phyloP scores from a whole-genome alignment of 2,888 invertebrate genomes.

The Aphidoletes aphidimyza region DNA sequence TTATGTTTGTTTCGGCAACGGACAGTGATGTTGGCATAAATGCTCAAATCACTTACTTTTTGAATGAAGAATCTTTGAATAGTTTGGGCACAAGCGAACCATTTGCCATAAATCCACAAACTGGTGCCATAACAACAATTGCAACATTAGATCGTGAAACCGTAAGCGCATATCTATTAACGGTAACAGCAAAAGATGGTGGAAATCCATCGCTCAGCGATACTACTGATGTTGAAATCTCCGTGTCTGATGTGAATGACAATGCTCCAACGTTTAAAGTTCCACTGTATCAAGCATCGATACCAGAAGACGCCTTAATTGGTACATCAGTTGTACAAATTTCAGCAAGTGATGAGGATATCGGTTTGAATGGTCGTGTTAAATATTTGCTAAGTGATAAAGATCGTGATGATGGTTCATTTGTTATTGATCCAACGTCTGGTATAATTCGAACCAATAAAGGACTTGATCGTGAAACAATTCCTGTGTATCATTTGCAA shows the following conservation, averaged over 20 bases:
- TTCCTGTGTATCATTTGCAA: slow-evolving; percentile 83
- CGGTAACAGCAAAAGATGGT: slow-evolving; percentile 92
- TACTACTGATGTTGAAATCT: slow-evolving; percentile 95
- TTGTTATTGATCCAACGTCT: slow-evolving; percentile 90
- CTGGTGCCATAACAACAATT: slow-evolving; percentile 92
- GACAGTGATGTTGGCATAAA: slow-evolving; percentile 96
- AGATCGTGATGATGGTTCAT: slow-evolving; percentile 86
- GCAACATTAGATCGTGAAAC: slow-evolving; percentile 87
- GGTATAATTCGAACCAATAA: slow-evolving; percentile 92
- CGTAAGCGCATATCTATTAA: slow-evolving; percentile 82
- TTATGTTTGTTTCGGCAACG: slow-evolving; percentile 89
- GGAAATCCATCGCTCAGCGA: slow-evolving; percentile 89
- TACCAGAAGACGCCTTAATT: slow-evolving; percentile 88
- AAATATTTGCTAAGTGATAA: slow-evolving; percentile 80
- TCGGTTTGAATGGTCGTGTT: slow-evolving; percentile 87
- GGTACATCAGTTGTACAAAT: slow-evolving; percentile 82
- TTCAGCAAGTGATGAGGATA: slow-evolving; percentile 85
- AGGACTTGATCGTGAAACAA: slow-evolving; percentile 89
- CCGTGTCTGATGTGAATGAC: slow-evolving; percentile 95
- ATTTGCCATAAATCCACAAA: slow-evolving; percentile 91
- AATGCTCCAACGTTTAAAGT: slow-evolving; percentile 90
- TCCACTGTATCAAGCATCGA: slow-evolving; percentile 81
- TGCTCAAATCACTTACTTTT: slow-evolving; percentile 85
- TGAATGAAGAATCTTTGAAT: slow-evolving; percentile 74
- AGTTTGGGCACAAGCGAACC: slow-evolving; percentile 72